Evolutionary conservation across 2,888 invertebrate species (phyloP).

Genomic region (Oxyteleia sp.): DNA sequence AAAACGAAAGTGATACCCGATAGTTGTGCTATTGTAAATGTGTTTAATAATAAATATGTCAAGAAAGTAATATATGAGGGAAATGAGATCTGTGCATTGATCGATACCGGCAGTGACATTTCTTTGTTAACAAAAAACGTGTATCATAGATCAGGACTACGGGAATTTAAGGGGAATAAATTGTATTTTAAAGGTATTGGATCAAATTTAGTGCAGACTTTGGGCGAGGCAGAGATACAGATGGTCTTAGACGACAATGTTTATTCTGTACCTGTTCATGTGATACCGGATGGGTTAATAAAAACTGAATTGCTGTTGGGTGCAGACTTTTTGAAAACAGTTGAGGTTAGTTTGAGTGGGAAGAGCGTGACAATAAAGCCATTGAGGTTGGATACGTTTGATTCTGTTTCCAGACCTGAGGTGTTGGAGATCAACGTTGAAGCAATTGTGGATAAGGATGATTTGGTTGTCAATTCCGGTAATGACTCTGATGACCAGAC

Average conservation of each 20-base stretch:
- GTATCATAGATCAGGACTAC: not conserved
- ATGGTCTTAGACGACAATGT: not conserved
- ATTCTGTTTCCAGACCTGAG: too few relatives aligned
- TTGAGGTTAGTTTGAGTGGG: too few relatives aligned
- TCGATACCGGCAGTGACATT: slow-evolving; percentile 12
- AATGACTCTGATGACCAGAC: too few relatives aligned
- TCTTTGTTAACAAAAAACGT: slow-evolving; percentile 7
- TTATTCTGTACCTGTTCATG: not conserved
- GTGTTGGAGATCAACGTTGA: too few relatives aligned
- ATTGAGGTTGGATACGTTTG: too few relatives aligned
- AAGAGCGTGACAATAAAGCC: too few relatives aligned
- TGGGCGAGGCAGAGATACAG: not conserved
- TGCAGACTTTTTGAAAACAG: not conserved
- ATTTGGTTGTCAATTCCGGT: too few relatives aligned
- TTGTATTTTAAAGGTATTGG: slow-evolving; percentile 14
- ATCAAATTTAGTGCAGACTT: not conserved
- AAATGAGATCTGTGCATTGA: not conserved
- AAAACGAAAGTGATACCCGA: too few relatives aligned
- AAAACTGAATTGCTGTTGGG: slow-evolving; percentile 2
- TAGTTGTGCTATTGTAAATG: too few relatives aligned
- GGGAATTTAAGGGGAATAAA: not conserved
- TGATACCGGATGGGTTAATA: not conserved
- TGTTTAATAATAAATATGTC: too few relatives aligned
- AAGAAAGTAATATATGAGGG: too few relatives aligned
- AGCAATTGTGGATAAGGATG: too few relatives aligned